Base-by-base conservation (phyloP, 2,113 vertebrate species). In the Talpa occidentalis region DNA sequence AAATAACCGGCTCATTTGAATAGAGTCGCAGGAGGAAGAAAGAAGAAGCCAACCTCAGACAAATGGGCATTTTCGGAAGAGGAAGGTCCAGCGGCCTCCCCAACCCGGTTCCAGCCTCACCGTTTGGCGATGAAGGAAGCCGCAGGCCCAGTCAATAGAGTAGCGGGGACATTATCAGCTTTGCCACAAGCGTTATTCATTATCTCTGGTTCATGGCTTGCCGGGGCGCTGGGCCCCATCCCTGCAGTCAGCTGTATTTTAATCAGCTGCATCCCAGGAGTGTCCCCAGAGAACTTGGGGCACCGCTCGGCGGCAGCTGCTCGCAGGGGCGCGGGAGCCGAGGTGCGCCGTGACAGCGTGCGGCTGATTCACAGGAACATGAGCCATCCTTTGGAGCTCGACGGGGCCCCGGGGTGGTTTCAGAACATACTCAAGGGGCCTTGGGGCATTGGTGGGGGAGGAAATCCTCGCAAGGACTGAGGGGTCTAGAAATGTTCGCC, bases 241-340 rank as follows among this genome's bases (percentile, higher is more conserved):
- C 77, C n/a, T 0, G 28, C 62, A 62, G 62, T 74, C 97, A 95
- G 98, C 98, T 97, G 32, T 93, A 95, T 97, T 98, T 97, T 97
- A 97, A 98, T 98, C 96, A 95, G 95, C 92, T 56, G 77, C 80
- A n/a, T 95, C 88, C 88, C 0, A 17, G 97, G n/a, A 90, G 93
- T 1, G 73, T 92, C 97, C 97, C 96, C 10, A n/a, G 97, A 96
- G 98, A 93, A 95, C 62, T 24, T n/a, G n/a, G 26, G 81, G 76
- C 40, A 9, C 95, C 67, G 0, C 97, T n/a, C 85, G 40, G 59
- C 78, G 91, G 92, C 96, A 96, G 96, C 95, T 84, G 66, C 94
- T 74, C 59, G 0, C 24, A 11, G 86, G 0, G 19, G 94, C 93
- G 89, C 62, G 82, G 96, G 96, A 92, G 98, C 96, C 2, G 88